Conservation (phyloP, 2,113 vertebrate species). For the Syngnathoides biaculeatus region DNA sequence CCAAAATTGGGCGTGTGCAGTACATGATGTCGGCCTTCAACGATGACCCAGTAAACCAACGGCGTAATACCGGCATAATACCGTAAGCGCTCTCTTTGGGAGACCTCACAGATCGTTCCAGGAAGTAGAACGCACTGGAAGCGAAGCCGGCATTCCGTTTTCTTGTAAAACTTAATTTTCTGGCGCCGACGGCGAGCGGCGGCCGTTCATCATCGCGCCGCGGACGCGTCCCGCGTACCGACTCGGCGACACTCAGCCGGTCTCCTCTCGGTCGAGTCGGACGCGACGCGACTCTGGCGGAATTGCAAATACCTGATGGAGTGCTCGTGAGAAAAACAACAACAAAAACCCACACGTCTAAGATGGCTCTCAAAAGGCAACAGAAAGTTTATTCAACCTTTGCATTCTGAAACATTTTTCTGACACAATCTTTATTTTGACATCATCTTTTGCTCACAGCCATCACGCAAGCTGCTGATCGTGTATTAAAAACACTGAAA, state of each 20-base stretch:
- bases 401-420: conserved; percentile 26
- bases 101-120: conserved; percentile 26
- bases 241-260: conserved; percentile 36
- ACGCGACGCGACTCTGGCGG: conserved; percentile 1
- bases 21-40: background rate
- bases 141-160: conserved; percentile 37
- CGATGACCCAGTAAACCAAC: background rate
- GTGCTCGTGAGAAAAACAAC: conserved; percentile 4
- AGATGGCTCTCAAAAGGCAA: conserved; percentile 56
- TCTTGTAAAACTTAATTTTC: conserved; percentile 44
- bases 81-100: conserved; percentile 24
- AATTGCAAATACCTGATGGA: conserved; percentile 49
- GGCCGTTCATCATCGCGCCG: conserved; percentile 50
- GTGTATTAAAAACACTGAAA: background rate
- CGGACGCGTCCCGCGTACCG: conserved; percentile 49
- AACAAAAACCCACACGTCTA: conserved; percentile 3
- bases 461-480: conserved; percentile 9
- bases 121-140: conserved; percentile 37
- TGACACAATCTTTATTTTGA: conserved; percentile 42
- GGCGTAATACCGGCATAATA: too few species aligned
- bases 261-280: conserved; percentile 45
- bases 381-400: conserved; percentile 59
- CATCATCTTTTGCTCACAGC: conserved; percentile 34
- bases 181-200: conserved; percentile 25
- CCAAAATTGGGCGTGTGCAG: background rate